Base-by-base conservation (phyloP, 2,888 invertebrate genomes). In the Melitaea athalia region DNA sequence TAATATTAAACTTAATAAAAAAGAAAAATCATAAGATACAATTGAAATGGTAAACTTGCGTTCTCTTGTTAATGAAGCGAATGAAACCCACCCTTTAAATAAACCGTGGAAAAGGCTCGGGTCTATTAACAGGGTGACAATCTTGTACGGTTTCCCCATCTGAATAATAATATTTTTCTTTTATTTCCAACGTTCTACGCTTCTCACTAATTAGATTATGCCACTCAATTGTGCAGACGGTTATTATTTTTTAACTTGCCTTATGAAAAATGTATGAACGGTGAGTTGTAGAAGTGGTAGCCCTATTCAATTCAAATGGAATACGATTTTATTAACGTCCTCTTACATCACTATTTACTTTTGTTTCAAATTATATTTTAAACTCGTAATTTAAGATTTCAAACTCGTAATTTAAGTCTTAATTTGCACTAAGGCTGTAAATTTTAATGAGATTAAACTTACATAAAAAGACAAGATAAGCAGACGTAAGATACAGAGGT, bases 161-260 rank as follows among this genome's bases (percentile, higher is more conserved):
- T 79, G 80, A 87, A 87, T 82, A 84, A 86, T 85, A 88, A 89
- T 89, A 89, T 88, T 89, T 86, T 88, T 85, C 86, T 88, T 87
- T 88, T 89, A 90, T 88, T 87, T 85, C 80, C 79, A 85, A 81
- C 83, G 81, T 81, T 78, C 79, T 77, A 78, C 76, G 75, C 78
- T 75, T 75, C 78, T 78, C 77, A 79, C 80, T 88, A 88, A 89
- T 89, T 87, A 87, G 85, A 87, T 88, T 86, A 86, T 78, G 82
- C 69, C 63, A 53, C 64, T 72, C 64, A 67, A 67, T 69, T 59
- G 63, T 60, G 47, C 52, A 45, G 52, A 38, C 62, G 61, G 50
- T 47, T 62, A 67, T 62, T 64, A 67, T 65, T 65, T 64, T 55
- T 65, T 49, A 62, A 38, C 17, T 24, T 15, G 42, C 38, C 42